Evolutionary conservation across 37 sponge, comb jelly and placozoan genomes (phyloP), one percentile per base, ranked within the genome.

Genomic region (Corticium candelabrum): DNA sequence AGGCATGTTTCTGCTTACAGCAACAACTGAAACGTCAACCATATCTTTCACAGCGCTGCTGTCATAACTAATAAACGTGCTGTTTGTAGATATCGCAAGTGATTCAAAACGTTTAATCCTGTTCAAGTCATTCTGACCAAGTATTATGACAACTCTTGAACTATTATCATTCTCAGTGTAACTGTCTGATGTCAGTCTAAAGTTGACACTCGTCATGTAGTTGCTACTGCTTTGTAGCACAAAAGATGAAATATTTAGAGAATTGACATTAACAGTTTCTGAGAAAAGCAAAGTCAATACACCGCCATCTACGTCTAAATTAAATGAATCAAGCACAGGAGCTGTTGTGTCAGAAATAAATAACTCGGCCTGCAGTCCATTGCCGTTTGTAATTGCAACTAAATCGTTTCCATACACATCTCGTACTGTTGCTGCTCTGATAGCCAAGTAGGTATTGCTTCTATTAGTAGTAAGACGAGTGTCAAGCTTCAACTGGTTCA

Each of bases 251-350:
- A 87, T 88, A 80, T 90, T 77, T 30, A 94, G 67, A 33, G 83
- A 87, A 3, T 35, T 34, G 1, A 72, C 80, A 68, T 85, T 85
- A 1, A 94, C 94, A 27, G 94, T 90, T 43, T 94, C 94, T 62
- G 88, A 90, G 74, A 90, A 94, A 1, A 38, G 68, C 43, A 94
- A 40, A 2, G 68, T 68, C 0, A 94, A 77, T 29, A 75, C 75
- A 40, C 94, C 94, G 0, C 38, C 7, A 74, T 93, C 82, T 33
- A 90, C 31, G 39, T 94, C 91, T 4, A 94, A 79, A 0, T 40
- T 71, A 41, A 85, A 94, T 4, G 41, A 38, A 36, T 84, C 76
- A 35, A 94, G 69, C 37, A 4, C 1, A 3, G 94, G 94, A n/a
- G 38, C 67, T n/a, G 84, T 94, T n/a, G 41, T 75, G 41, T 94